Percentiles rank a stretch among this genome's conserved stretches.
Conservation (phyloP, 2,113 vertebrate species). For the Elgaria multicarinata region DNA sequence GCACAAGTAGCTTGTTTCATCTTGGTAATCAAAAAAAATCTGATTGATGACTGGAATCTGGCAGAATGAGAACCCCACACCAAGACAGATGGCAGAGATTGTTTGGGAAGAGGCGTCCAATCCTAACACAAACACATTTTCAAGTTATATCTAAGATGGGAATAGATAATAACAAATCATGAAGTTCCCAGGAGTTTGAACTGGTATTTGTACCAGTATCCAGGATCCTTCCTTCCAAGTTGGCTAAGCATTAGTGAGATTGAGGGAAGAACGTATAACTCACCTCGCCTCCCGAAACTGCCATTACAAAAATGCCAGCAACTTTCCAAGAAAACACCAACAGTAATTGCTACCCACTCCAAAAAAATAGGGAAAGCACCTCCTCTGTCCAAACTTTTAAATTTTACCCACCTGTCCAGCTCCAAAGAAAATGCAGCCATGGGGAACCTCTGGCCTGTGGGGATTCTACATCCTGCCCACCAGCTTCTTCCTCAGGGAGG, state of each 20-base stretch:
- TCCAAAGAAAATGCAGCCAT: background rate
- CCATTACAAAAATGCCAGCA: background rate
- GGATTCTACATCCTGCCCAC: too few relatives aligned
- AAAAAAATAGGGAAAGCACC: background rate
- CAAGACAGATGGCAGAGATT: too few relatives aligned
- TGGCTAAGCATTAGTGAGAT: background rate
- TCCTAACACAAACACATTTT: background rate
- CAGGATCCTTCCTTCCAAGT: background rate
- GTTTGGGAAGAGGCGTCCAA: background rate
- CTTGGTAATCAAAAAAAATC: too few relatives aligned
- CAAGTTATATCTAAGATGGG: background rate
- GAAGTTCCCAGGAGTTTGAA: background rate
- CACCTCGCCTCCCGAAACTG: background rate
- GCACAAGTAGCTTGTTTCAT: too few relatives aligned
- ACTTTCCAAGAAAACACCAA: background rate
- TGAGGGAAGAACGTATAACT: background rate
- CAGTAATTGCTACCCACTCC: background rate
- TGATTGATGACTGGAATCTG: too few relatives aligned
- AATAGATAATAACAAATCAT: background rate
- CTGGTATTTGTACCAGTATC: background rate
- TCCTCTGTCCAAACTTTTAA: background rate
- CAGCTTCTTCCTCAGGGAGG: too few relatives aligned
- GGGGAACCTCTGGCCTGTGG: too few relatives aligned
- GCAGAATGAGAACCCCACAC: too few relatives aligned
- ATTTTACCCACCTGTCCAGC: background rate